These are phyloP conservation scores for Eupithecia insigniata DNA, from an alignment of 2,888 invertebrate species.

Conservation along the genomic window DNA sequence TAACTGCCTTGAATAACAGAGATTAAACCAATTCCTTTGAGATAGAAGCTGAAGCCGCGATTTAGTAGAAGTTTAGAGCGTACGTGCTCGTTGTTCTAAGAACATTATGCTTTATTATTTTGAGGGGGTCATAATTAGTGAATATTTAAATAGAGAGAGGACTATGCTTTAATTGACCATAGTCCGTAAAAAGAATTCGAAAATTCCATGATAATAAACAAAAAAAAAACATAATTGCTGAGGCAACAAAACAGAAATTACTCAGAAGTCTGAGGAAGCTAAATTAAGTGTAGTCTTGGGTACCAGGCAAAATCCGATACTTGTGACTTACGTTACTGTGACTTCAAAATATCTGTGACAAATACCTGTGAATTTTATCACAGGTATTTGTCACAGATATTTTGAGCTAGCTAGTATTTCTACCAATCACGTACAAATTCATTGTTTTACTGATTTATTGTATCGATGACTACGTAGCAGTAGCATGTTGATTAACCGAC, in stretches of 20 bases:
- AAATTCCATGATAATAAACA: background rate
- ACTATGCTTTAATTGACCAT: background rate
- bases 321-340: too few relatives aligned
- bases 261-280: background rate
- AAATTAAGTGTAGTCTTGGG: too few relatives aligned
- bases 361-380: too few relatives aligned
- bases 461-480: too few relatives aligned
- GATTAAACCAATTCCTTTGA: slow-evolving; percentile 48
- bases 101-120: slow-evolving; percentile 1
- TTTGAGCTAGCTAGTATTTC: too few relatives aligned
- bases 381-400: too few relatives aligned
- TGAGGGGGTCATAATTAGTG: slow-evolving; percentile 9
- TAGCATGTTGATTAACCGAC: too few relatives aligned
- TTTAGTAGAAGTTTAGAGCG: slow-evolving; percentile 37
- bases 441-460: too few relatives aligned
- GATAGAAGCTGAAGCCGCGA: slow-evolving; percentile 46
- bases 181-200: background rate
- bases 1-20: slow-evolving; percentile 55
- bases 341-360: too few relatives aligned
- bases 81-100: slow-evolving; percentile 31
- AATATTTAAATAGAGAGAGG: background rate
- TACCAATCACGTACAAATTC: too few relatives aligned
- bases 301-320: too few relatives aligned
- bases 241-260: background rate
- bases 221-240: background rate